Percentiles rank a stretch among this genome's conserved stretches.
Conservation (phyloP, 2,113 vertebrate genomes). For the pig (Sus scrofa) region T2T-Sscrofa CM000829.6:55665501-55666000, state of each 20-base stretch:
- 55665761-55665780: neutral
- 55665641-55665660: neutral
- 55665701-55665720: neutral
- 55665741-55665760: neutral
- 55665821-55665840: neutral
- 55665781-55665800: conserved; percentile 26
- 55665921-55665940: neutral
- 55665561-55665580: neutral
- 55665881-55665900: neutral
- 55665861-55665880: no score
- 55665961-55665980: neutral
- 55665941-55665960: neutral
- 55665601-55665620: neutral
- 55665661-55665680: neutral
- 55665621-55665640: neutral
- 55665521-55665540: neutral
- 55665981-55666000: neutral
- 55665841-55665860: neutral
- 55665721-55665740: neutral
- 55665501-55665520: neutral
- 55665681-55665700: neutral
- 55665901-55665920: neutral
- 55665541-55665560: neutral
- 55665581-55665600: neutral
- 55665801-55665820: neutral